Conservation (phyloP, 2,797 vertebrate genomes). For the Girardinus metallicus region DNA sequence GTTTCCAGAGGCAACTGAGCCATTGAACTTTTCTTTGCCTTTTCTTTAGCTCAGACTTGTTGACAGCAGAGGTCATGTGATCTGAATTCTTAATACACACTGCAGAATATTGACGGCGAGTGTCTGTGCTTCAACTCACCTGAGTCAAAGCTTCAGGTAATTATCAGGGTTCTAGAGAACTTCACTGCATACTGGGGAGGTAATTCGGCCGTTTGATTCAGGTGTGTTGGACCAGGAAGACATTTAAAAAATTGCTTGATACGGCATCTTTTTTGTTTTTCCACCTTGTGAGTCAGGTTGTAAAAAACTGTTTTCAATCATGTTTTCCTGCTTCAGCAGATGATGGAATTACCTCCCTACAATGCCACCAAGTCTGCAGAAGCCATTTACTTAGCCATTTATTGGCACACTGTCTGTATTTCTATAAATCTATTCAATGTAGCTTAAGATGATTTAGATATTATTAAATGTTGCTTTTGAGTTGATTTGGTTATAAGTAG, state of each 20-base stretch:
- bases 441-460: not conserved
- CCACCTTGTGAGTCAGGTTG: not conserved
- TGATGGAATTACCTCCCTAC: not conserved
- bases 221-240: not conserved
- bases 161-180: too few species aligned
- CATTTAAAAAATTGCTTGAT: too few species aligned
- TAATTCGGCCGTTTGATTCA: not conserved
- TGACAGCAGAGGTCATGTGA: not conserved
- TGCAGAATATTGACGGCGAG: not conserved
- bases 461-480: not conserved
- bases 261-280: not conserved
- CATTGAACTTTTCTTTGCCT: not conserved
- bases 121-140: too few species aligned
- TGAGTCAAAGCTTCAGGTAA: too few species aligned
- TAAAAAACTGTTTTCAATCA: not conserved
- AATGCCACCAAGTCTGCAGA: not conserved
- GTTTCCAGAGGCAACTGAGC: not conserved
- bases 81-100: not conserved
- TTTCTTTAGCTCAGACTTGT: not conserved
- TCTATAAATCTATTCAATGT: not conserved
- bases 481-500: not conserved
- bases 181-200: too few species aligned
- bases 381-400: not conserved
- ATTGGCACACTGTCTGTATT: not conserved
- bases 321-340: not conserved